Evolutionary conservation across 2,888 invertebrate genomes (phyloP), one percentile per base, ranked within the genome.

Genomic region (Pogonocherus hispidulus): DNA sequence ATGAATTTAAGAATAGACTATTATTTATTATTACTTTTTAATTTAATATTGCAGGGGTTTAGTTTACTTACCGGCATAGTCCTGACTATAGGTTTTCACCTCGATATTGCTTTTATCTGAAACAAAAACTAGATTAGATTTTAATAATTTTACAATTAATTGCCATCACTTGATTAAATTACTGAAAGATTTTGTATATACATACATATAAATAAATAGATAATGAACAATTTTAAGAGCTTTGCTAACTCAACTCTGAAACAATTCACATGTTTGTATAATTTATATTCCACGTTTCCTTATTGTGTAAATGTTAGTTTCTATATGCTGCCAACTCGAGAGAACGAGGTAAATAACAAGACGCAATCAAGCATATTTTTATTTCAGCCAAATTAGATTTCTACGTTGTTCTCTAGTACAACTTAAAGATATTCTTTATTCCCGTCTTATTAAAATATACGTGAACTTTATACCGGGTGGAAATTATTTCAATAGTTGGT

Each of bases 61-160:
- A 41, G 14, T 14, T n/a, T 67, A 79, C 80, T 79, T 74, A 79
- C 78, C 77, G 46, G 72, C 74, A 66, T 71, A 74, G 41, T 76
- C 75, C 47, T 72, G 74, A 49, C 65, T 62, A 56, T 74, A 78
- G n/a, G 74, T 72, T 68, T 77, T 78, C 51, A 78, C 74, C 71
- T 74, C 76, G 44, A 79, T 69, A 46, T 69, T 78, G 54, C 59
- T 72, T 60, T 78, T 76, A 66, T 78, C 79, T 80, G 77, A 57
- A 80, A 80, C 16, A 72, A 70, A 63, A 63, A 22, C n/a, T 32
- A 46, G 16, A 19, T 14, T 16, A 27, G n/a, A n/a, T n/a, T n/a
- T n/a, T n/a, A n/a, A n/a, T n/a, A n/a, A n/a, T n/a, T n/a, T n/a
- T n/a, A n/a, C n/a, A n/a, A n/a, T n/a, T n/a, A n/a, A n/a, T n/a